phyloP scores from a whole-genome alignment of 2,797 vertebrate species.

The Simalia tracyae region DNA sequence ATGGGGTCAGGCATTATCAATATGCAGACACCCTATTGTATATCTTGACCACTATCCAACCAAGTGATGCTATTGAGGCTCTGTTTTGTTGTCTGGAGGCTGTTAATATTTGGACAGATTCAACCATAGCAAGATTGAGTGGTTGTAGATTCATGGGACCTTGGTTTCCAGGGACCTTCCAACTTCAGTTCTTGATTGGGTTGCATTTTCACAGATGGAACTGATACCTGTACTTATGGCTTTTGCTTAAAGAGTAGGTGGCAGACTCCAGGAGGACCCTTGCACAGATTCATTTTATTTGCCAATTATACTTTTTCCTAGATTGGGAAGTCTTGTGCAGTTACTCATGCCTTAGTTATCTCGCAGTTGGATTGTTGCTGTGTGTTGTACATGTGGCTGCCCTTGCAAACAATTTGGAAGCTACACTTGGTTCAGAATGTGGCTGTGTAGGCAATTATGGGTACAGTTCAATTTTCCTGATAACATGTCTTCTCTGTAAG shows the following conservation, averaged over 20 bases:
- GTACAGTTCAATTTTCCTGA: background rate
- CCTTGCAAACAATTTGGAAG: background rate
- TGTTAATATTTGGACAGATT: background rate
- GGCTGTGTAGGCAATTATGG: background rate
- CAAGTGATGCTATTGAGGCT: background rate
- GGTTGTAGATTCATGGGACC: background rate
- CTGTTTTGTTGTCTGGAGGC: background rate
- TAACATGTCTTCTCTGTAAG: background rate
- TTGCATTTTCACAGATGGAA: background rate
- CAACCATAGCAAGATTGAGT: background rate
- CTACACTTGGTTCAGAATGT: background rate
- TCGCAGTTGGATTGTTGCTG: background rate
- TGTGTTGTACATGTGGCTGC: too few relatives aligned
- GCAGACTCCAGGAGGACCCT: background rate
- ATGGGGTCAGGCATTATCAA: background rate
- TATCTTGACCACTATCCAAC: background rate
- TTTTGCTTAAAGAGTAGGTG: background rate
- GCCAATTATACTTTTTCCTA: background rate
- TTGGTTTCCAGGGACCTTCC: background rate
- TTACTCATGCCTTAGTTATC: background rate
- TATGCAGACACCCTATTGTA: background rate
- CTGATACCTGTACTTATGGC: background rate
- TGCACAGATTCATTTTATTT: background rate
- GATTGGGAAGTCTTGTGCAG: background rate
- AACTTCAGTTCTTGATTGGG: background rate